Base-by-base conservation (phyloP, 1,140 invertebrate genomes). In the Luehdorfia chinensis region DNA sequence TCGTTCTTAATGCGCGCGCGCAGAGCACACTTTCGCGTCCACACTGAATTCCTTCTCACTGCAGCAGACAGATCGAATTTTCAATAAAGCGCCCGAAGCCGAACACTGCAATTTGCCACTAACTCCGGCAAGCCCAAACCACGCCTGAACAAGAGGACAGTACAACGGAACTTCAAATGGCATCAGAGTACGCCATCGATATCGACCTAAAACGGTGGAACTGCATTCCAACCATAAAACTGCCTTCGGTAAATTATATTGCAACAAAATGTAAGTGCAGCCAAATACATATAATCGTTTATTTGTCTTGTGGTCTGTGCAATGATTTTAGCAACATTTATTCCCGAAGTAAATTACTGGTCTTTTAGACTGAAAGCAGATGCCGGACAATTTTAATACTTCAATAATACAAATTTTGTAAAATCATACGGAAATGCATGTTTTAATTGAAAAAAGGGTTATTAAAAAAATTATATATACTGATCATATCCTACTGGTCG, bases 81-180 rank as follows among this genome's bases (percentile, higher is more conserved):
- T 84, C 79, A 84, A 84, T 84, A 81, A 81, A 79, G 61, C 66
- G 75, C 77, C 77, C 64, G 60, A 51, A 79, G 77, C 77, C 66
- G 72, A 77, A 74, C 47, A 61, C 61, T 74, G 75, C 67, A 81
- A 79, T 81, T 84, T 79, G 64, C 74, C 67, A 66, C 55, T 69
- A 68, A 59, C 59, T 57, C 59, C 64, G 47, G 59, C 55, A 61
- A 71, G 61, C 61, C 48, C 59, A 59, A 60, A 49, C 47, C 54
- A 47, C 47, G 55, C 60, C 56, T 54, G 50, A 61, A 66, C 62
- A 56, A 62, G 60, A 55, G 30, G 61, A 74, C 62, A 70, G 64
- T 55, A 67, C 61, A 74, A 70, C 61, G 64, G 61, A 59, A 77
- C 65, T 51, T 51, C 41, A 69, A 75, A 66, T 76, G 64, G 50